Evolutionary conservation across 2,888 invertebrate genomes (phyloP).

Genomic region (Scaeva pyrastri): DNA sequence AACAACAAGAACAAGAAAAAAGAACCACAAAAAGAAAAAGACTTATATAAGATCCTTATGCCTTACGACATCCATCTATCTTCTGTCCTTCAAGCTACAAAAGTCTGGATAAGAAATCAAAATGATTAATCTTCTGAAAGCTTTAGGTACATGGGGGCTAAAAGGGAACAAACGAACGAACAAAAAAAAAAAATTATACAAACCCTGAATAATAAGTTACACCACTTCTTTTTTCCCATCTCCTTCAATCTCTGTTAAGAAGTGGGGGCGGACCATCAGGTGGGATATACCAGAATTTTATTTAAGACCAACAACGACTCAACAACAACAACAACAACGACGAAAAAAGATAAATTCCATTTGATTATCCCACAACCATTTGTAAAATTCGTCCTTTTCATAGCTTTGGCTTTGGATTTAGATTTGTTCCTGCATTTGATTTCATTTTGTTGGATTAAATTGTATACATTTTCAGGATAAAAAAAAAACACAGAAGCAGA

Average conservation of each 20-base stretch:
- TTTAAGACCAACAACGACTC: constrained; percentile 19
- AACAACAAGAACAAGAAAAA: too few relatives aligned
- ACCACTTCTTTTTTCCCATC: neutral
- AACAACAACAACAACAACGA: neutral
- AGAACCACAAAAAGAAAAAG: neutral
- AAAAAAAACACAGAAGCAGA: neutral
- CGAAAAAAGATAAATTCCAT: constrained; percentile 29
- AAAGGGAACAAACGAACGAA: neutral
- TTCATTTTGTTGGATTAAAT: constrained; percentile 30
- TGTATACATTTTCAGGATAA: neutral
- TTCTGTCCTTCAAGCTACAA: constrained; percentile 47
- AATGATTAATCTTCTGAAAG: constrained; percentile 53
- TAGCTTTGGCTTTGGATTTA: constrained; percentile 3
- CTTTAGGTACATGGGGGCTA: constrained; percentile 3
- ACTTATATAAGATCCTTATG: constrained; percentile 21
- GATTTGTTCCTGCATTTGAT: constrained; percentile 25
- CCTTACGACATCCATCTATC: constrained; percentile 58
- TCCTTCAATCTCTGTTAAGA: neutral
- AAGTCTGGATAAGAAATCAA: constrained; percentile 64
- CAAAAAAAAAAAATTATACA: constrained; percentile 3
- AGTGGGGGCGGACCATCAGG: neutral
- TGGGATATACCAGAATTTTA: constrained; percentile 5
- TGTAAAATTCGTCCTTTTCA: constrained; percentile 32
- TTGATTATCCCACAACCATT: constrained; percentile 26
- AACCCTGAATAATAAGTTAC: constrained; percentile 30